These are phyloP conservation scores for Petrocephalus microphthalmus DNA, from an alignment of 2,113 vertebrate genomes.

Conservation along the genomic window DNA sequence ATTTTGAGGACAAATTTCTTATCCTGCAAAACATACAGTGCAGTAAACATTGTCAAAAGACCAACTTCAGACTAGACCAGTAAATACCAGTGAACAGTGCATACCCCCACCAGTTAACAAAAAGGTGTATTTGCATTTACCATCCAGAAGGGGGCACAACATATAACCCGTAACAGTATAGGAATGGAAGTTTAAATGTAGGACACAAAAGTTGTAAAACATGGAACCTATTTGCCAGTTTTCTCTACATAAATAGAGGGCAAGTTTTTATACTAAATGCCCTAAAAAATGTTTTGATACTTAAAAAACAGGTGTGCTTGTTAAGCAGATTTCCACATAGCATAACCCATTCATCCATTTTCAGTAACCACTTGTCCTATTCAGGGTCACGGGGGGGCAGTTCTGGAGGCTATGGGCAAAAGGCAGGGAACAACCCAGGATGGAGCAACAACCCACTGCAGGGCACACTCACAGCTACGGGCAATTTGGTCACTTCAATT, in stretches of 20 bases:
- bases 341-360: neutral
- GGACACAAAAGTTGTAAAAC: neutral
- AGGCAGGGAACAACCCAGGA: no score
- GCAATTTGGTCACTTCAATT: no score
- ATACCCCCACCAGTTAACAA: neutral
- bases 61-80: neutral
- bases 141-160: neutral
- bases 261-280: neutral
- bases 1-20: neutral
- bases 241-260: neutral
- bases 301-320: neutral
- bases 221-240: neutral
- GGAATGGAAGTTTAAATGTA: neutral
- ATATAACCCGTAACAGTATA: neutral
- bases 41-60: neutral
- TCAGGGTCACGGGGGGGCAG: no score
- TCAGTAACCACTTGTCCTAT: no score
- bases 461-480: no score
- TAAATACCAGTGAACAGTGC: neutral
- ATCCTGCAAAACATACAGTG: neutral
- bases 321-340: neutral
- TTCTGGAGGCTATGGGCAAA: no score
- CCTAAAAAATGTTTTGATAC: neutral
- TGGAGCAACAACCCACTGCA: no score
- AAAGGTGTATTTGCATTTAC: neutral